Conservation (phyloP, 2,113 vertebrate species). For the Calidris pugnax region DNA sequence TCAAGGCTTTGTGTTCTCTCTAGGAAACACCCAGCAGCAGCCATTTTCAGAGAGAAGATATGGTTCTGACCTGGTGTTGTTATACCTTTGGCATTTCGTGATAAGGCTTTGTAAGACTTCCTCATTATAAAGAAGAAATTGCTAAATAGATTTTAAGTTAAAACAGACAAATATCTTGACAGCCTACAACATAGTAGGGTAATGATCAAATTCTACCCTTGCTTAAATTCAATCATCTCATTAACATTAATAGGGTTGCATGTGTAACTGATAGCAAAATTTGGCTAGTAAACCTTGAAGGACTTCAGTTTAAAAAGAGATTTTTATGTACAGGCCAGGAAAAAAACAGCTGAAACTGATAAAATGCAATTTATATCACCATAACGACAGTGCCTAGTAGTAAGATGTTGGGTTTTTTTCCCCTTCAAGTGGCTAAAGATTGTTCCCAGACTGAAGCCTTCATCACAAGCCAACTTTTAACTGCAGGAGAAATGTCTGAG, state of each 20-base stretch:
- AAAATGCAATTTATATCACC: constrained; percentile 58
- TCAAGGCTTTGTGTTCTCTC: not conserved
- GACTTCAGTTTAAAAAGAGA: constrained; percentile 5
- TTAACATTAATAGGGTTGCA: constrained; percentile 42
- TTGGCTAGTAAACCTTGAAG: constrained; percentile 41
- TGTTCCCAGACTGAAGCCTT: constrained; percentile 51
- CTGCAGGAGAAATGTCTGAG: not conserved
- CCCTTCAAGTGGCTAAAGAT: constrained; percentile 62
- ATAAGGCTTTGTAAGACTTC: not conserved
- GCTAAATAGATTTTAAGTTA: constrained; percentile 12
- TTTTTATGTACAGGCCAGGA: constrained; percentile 5
- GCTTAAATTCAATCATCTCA: constrained; percentile 25
- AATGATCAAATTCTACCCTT: constrained; percentile 36
- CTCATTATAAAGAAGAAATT: not conserved
- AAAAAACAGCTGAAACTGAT: constrained; percentile 60
- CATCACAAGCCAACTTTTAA: constrained; percentile 25
- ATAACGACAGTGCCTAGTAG: constrained; percentile 17
- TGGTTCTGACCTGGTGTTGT: not conserved
- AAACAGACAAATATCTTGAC: constrained; percentile 34
- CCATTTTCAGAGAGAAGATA: not conserved
- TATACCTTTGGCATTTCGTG: not conserved
- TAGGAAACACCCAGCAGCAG: not conserved
- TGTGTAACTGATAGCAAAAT: constrained; percentile 48
- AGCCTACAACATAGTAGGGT: not conserved
- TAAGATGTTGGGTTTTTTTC: not conserved